Evolutionary conservation across 1,140 invertebrate genomes (phyloP).

Genomic region (Drosophila nigrodunni): DNA sequence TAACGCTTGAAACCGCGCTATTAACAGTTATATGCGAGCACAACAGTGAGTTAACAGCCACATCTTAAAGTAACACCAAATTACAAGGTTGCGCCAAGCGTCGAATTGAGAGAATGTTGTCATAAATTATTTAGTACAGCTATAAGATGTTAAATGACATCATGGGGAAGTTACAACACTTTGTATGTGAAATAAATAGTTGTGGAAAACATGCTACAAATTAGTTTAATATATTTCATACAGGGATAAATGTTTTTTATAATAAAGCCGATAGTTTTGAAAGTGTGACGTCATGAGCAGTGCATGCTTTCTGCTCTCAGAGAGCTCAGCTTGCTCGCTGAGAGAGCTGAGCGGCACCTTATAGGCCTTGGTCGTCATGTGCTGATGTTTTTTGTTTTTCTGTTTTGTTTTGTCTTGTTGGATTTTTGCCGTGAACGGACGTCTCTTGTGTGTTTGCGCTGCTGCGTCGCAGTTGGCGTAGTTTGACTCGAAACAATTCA

Average conservation of each 20-base stretch:
- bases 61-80: not conserved
- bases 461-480: slow-evolving; percentile 59
- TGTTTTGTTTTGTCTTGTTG: slow-evolving; percentile 51
- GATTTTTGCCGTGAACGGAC: slow-evolving; percentile 56
- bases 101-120: not conserved
- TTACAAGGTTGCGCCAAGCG: slow-evolving; percentile 1
- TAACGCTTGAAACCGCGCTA: not conserved
- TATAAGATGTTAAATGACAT: not conserved
- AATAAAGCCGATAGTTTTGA: not conserved
- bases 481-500: slow-evolving; percentile 51
- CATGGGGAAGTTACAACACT: not conserved
- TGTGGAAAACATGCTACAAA: too few relatives aligned
- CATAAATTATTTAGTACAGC: not conserved
- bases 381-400: slow-evolving; percentile 41
- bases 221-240: too few relatives aligned
- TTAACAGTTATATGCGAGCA: slow-evolving; percentile 2
- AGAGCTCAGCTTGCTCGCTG: not conserved
- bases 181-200: not conserved
- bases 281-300: slow-evolving; percentile 16
- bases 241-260: not conserved
- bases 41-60: slow-evolving; percentile 10
- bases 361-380: slow-evolving; percentile 6
- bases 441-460: slow-evolving; percentile 50
- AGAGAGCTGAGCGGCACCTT: slow-evolving; percentile 3
- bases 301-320: slow-evolving; percentile 12